Percentiles rank a stretch among this genome's conserved stretches.
Conservation (phyloP, 2,797 vertebrate species). For the Echeneis naucrates region DNA sequence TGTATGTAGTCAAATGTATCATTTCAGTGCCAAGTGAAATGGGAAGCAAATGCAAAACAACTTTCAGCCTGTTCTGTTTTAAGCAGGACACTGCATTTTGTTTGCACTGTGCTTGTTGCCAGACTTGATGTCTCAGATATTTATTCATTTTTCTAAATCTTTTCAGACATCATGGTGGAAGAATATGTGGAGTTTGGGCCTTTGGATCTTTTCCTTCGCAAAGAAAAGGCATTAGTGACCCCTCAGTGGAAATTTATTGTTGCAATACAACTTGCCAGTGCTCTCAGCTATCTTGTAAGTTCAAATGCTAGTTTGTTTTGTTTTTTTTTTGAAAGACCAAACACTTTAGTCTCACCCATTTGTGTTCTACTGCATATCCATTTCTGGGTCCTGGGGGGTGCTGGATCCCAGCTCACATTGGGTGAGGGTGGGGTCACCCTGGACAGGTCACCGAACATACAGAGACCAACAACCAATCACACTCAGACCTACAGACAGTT, state of each 20-base stretch:
- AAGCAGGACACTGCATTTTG: background rate
- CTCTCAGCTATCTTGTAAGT: slow-evolving; percentile 93
- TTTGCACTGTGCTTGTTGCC: background rate
- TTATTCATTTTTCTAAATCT: slow-evolving; percentile 20
- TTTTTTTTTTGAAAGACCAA: background rate
- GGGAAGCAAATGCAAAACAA: slow-evolving; percentile 26
- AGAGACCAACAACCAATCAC: too few species aligned
- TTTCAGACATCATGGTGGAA: slow-evolving; percentile 94
- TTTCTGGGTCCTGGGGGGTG: too few species aligned
- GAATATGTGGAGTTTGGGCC: slow-evolving; percentile 94
- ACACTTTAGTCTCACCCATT: background rate
- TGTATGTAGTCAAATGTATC: slow-evolving; percentile 8
- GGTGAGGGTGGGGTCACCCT: too few species aligned
- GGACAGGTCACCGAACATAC: too few species aligned
- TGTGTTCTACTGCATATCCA: too few species aligned
- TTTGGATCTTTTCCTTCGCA: slow-evolving; percentile 90
- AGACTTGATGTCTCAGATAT: background rate
- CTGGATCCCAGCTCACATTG: too few species aligned
- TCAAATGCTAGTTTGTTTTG: slow-evolving; percentile 4
- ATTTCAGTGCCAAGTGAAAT: background rate
- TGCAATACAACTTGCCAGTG: slow-evolving; percentile 93
- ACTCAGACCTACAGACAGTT: too few species aligned
- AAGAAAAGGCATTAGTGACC: slow-evolving; percentile 82
- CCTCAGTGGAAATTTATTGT: slow-evolving; percentile 93
- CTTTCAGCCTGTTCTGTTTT: background rate